Conservation (phyloP, 2,113 vertebrate species). For the Benthochromis sp. region DNA sequence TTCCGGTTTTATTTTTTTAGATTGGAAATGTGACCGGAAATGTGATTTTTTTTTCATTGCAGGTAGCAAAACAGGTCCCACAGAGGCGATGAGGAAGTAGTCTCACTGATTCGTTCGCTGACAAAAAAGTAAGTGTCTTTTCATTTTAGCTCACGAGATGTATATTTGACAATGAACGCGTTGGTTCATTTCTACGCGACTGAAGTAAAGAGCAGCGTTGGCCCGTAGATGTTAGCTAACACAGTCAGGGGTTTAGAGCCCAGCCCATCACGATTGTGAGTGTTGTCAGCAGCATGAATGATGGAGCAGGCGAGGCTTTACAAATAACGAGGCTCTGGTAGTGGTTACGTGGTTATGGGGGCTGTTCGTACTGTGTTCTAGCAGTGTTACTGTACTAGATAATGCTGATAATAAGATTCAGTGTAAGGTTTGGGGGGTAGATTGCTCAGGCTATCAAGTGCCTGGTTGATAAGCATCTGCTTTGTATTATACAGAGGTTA, state of each 20-base stretch:
- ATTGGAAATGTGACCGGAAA: not conserved
- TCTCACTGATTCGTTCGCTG: not conserved
- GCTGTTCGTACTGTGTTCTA: not conserved
- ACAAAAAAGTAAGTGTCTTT: constrained; percentile 17
- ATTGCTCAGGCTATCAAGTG: not conserved
- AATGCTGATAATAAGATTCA: not conserved
- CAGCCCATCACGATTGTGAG: constrained; percentile 20
- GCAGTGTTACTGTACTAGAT: not conserved
- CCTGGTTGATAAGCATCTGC: not conserved
- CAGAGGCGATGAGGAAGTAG: constrained; percentile 52
- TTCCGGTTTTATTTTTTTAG: constrained; percentile 5
- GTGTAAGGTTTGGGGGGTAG: not conserved
- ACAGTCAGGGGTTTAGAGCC: not conserved
- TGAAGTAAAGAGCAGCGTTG: not conserved
- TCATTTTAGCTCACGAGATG: not conserved
- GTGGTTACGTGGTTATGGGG: accelerated
- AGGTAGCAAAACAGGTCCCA: not conserved
- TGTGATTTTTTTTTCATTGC: not conserved
- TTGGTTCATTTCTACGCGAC: too few relatives aligned
- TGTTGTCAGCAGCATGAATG: not conserved
- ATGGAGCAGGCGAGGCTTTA: not conserved
- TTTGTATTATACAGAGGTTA: not conserved
- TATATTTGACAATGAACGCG: not conserved
- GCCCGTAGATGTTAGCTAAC: constrained; percentile 1
- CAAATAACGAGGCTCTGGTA: not conserved